Evolutionary conservation across 2,113 vertebrate genomes (phyloP).

Genomic region (Pagrus major): DNA sequence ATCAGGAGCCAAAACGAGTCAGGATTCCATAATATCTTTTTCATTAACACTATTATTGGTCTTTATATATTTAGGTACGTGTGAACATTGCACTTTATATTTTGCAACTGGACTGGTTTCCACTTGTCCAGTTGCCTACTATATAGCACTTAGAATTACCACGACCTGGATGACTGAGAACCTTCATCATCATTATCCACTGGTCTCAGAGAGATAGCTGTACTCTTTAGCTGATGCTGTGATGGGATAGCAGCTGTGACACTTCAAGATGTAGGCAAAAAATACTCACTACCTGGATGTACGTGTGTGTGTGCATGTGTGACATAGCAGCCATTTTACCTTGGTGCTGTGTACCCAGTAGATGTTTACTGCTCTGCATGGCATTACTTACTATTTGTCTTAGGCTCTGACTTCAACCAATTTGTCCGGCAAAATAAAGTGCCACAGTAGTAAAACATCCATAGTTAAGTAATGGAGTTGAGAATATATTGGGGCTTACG

Average conservation of each 20-base stretch:
- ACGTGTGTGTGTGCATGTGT: neutral
- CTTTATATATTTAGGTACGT: neutral
- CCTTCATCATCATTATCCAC: too few relatives aligned
- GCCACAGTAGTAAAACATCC: neutral
- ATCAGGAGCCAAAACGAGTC: neutral
- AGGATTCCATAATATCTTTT: slow-evolving; percentile 7
- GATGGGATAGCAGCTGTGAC: neutral
- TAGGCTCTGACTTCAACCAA: slow-evolving; percentile 17
- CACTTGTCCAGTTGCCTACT: too few relatives aligned
- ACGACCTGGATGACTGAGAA: too few relatives aligned
- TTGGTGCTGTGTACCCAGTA: neutral
- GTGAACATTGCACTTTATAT: neutral
- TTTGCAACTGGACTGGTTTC: too few relatives aligned
- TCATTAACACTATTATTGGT: slow-evolving; percentile 7
- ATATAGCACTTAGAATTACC: too few relatives aligned
- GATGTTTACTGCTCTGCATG: slow-evolving; percentile 24
- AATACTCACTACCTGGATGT: neutral
- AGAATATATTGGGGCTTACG: neutral
- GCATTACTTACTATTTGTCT: slow-evolving; percentile 9
- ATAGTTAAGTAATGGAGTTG: slow-evolving; percentile 16
- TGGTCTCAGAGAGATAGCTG: neutral
- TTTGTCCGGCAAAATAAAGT: neutral
- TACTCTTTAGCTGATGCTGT: neutral
- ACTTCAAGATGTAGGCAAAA: neutral
- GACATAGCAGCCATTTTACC: neutral